phyloP scores from a whole-genome alignment of 2,888 invertebrate species.

The Axea sp. region DNA sequence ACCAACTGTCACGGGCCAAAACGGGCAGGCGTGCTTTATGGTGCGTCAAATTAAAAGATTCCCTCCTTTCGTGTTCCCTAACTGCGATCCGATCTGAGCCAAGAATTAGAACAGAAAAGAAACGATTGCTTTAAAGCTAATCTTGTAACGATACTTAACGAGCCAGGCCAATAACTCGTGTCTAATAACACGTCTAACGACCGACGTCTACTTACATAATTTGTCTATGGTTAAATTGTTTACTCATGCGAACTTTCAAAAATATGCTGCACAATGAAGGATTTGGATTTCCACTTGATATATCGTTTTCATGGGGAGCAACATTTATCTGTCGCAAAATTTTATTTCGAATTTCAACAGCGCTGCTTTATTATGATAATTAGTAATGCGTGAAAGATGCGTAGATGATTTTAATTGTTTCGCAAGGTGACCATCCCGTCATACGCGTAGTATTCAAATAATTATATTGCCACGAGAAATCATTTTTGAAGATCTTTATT shows the following conservation, averaged over 20 bases:
- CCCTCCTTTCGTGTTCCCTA: conserved; percentile 70
- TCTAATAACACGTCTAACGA: conserved; percentile 66
- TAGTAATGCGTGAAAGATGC: too few relatives aligned
- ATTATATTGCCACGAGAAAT: too few relatives aligned
- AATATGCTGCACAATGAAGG: conserved; percentile 11
- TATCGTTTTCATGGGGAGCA: too few relatives aligned
- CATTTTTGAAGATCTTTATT: too few relatives aligned
- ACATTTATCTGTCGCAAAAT: too few relatives aligned
- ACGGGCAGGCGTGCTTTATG: conserved; percentile 78
- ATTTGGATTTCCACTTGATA: too few relatives aligned
- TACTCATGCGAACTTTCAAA: conserved; percentile 11
- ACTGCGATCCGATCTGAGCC: conserved; percentile 54
- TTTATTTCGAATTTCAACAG: too few relatives aligned
- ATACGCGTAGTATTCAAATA: too few relatives aligned
- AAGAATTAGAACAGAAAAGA: conserved; percentile 51
- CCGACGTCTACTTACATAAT: conserved; percentile 7
- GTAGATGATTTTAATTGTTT: too few relatives aligned
- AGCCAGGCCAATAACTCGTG: conserved; percentile 67
- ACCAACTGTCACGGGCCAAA: conserved; percentile 76
- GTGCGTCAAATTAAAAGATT: conserved; percentile 80
- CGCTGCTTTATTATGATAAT: too few relatives aligned
- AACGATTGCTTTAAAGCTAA: conserved; percentile 55
- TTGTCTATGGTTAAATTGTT: conserved; percentile 13
- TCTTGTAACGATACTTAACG: conserved; percentile 57
- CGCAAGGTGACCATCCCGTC: too few relatives aligned